phyloP scores from a whole-genome alignment of 2,888 invertebrate genomes.

The Arrhopalites spinosus region DNA sequence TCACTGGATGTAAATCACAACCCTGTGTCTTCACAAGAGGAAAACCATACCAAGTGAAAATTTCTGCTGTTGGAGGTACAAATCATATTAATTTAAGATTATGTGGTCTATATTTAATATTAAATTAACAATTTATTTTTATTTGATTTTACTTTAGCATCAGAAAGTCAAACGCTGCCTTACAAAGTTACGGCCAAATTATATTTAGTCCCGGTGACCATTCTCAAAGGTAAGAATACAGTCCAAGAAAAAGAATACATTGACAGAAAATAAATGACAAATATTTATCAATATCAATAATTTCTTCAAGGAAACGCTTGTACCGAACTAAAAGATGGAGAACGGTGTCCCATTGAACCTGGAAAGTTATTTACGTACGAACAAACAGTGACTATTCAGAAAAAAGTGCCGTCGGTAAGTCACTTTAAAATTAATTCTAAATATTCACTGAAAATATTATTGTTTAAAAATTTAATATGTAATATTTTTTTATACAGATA shows the following conservation, averaged over 20 bases:
- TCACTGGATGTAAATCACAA: slow-evolving; percentile 15
- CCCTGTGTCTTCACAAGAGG: slow-evolving; percentile 27
- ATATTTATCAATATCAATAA: too few relatives aligned
- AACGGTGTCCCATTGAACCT: slow-evolving; percentile 21
- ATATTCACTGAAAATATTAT: not conserved
- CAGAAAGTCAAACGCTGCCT: slow-evolving; percentile 9
- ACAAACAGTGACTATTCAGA: slow-evolving; percentile 13
- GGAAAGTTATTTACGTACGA: slow-evolving; percentile 15
- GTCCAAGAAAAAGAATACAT: not conserved
- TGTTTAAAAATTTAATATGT: not conserved
- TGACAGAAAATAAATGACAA: too few relatives aligned
- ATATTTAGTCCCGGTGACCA: slow-evolving; percentile 18
- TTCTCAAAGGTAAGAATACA: slow-evolving; percentile 29
- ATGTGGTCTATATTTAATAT: not conserved
- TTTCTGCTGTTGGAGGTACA: slow-evolving; percentile 29
- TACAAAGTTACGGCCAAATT: slow-evolving; percentile 31
- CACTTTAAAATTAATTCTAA: not conserved
- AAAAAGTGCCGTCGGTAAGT: slow-evolving; percentile 23
- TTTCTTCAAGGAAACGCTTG: too few relatives aligned
- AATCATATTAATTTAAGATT: not conserved
- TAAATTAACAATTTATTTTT: not conserved
- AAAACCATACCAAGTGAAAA: slow-evolving; percentile 19
- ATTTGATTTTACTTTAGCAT: not conserved
- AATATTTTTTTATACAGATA: slow-evolving; percentile 3
- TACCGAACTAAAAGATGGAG: slow-evolving; percentile 13